Evolutionary conservation across 2,797 vertebrate species (phyloP).

Genomic region (Myotis findleyi): DNA sequence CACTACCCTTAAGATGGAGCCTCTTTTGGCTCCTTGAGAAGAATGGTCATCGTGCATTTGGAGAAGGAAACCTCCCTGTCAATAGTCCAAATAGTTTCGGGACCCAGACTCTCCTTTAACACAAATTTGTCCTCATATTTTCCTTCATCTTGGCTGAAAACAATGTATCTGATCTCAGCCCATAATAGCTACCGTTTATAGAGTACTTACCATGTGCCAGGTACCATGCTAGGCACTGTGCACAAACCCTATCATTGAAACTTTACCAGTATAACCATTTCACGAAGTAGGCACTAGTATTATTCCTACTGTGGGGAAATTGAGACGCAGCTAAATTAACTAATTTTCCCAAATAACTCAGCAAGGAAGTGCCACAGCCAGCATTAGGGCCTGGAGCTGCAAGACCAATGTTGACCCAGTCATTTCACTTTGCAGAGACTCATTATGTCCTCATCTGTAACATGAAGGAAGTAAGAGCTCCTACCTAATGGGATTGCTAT

Average conservation of each 20-base stretch:
- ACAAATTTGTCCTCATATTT: background rate
- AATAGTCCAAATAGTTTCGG: background rate
- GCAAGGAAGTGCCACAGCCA: background rate
- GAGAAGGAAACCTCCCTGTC: background rate
- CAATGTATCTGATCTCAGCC: background rate
- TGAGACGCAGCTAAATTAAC: background rate
- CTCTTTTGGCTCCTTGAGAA: background rate
- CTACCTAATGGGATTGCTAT: background rate
- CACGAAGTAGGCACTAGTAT: background rate
- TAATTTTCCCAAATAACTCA: background rate
- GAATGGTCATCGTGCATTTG: background rate
- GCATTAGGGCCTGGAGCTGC: background rate
- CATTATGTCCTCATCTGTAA: background rate
- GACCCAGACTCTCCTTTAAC: slow-evolving; percentile 9
- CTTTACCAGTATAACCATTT: background rate
- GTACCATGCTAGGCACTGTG: background rate
- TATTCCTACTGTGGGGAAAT: background rate
- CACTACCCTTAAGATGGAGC: background rate
- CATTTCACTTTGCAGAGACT: background rate
- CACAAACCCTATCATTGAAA: background rate
- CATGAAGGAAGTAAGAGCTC: background rate
- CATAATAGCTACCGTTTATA: slow-evolving; percentile 2
- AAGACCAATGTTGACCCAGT: background rate
- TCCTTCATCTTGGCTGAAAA: background rate
- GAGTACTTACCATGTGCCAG: background rate